Conservation (phyloP, 2,888 invertebrate species). For the Drosophila sordidula region DNA sequence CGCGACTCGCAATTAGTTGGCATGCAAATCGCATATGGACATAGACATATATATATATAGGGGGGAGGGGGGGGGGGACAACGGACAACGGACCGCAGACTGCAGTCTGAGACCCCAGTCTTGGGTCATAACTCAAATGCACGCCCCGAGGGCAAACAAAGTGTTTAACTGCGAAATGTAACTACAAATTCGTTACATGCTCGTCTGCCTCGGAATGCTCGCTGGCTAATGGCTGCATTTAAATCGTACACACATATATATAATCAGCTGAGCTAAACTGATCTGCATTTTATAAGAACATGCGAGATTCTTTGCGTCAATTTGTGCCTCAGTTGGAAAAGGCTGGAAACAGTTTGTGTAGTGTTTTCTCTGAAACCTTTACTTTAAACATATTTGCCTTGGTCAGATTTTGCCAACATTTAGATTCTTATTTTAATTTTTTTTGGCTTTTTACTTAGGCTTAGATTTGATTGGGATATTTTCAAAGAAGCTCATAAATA, state of each 20-base stretch:
- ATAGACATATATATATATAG: constrained; percentile 14
- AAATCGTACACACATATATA: not conserved
- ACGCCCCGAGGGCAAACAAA: constrained; percentile 31
- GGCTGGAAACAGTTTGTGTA: too few species aligned
- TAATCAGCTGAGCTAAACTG: not conserved
- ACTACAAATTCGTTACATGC: constrained; percentile 29
- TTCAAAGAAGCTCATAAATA: too few species aligned
- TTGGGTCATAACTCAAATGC: constrained; percentile 57
- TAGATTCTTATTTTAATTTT: too few species aligned
- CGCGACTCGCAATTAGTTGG: constrained; percentile 67
- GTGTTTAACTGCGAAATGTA: constrained; percentile 34
- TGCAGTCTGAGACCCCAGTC: constrained; percentile 14
- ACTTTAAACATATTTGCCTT: too few species aligned
- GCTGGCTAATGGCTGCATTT: constrained; percentile 24
- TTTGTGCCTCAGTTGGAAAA: too few species aligned
- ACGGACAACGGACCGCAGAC: constrained; percentile 1
- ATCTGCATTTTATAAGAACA: too few species aligned
- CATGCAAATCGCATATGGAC: constrained; percentile 63
- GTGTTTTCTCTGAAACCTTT: too few species aligned
- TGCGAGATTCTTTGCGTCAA: not conserved
- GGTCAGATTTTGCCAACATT: too few species aligned
- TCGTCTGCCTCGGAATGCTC: constrained; percentile 27
- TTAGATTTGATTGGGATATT: too few species aligned
- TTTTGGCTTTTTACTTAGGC: too few species aligned
- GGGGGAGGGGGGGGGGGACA: not conserved